Conservation (phyloP, 2,888 invertebrate species). For the Acronicta aceris region DNA sequence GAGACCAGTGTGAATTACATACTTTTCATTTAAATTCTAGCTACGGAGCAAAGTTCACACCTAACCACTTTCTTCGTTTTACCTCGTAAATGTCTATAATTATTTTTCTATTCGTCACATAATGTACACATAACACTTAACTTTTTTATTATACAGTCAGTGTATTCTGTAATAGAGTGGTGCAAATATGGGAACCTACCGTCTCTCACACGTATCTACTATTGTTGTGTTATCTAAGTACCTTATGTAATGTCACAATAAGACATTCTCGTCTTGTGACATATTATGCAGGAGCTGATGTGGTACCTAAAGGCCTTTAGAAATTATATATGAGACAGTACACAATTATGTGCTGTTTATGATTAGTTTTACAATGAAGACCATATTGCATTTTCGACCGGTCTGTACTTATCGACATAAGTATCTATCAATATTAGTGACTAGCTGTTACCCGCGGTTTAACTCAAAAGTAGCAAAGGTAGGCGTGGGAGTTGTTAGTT, state of each 20-base stretch:
- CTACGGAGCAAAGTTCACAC: too few relatives aligned
- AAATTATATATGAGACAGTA: conserved; percentile 13
- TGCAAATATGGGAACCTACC: conserved; percentile 33
- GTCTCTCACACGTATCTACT: conserved; percentile 38
- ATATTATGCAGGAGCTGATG: conserved; percentile 29
- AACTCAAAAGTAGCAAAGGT: too few relatives aligned
- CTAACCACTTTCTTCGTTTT: too few relatives aligned
- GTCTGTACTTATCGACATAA: too few relatives aligned
- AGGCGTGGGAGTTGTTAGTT: too few relatives aligned
- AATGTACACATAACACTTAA: conserved; percentile 1
- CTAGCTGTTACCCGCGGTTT: too few relatives aligned
- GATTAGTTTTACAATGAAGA: too few relatives aligned
- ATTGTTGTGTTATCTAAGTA: conserved; percentile 51
- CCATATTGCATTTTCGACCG: too few relatives aligned
- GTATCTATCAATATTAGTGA: too few relatives aligned
- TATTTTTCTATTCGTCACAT: conserved; percentile 7
- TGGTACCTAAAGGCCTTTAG: conserved; percentile 9
- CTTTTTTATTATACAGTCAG: conserved; percentile 8
- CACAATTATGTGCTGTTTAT: background rate
- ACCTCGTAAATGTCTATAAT: background rate
- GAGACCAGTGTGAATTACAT: too few relatives aligned
- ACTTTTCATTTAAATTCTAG: too few relatives aligned
- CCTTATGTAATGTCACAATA: conserved; percentile 41
- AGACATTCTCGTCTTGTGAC: conserved; percentile 38
- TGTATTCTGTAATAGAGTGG: conserved; percentile 6